These are phyloP conservation scores for Hycleus cichorii DNA, from an alignment of 1,140 invertebrate genomes.

Conservation along the genomic window DNA sequence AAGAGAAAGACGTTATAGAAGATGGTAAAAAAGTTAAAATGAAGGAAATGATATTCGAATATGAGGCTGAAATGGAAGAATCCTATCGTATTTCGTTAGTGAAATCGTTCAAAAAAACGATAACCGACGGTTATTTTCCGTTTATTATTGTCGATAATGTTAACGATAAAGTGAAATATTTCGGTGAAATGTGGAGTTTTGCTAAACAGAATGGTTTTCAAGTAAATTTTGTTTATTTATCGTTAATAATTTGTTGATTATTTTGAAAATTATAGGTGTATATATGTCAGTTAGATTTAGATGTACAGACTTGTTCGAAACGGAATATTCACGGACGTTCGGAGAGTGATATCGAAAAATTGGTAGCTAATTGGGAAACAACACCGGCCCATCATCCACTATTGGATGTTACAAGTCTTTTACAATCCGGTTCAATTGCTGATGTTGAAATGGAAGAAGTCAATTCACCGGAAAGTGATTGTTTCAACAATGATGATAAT, in stretches of 20 bases:
- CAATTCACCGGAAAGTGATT: constrained; percentile 27
- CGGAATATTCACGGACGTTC: constrained; percentile 78
- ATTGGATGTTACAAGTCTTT: constrained; percentile 70
- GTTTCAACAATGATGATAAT: too few species aligned
- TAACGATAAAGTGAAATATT: constrained; percentile 72
- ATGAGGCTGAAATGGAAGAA: constrained; percentile 76
- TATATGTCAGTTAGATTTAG: constrained; percentile 79
- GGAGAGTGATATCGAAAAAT: constrained; percentile 69
- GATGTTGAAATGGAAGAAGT: constrained; percentile 58
- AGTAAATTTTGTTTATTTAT: constrained; percentile 46
- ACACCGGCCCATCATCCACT: constrained; percentile 62
- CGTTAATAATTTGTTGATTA: constrained; percentile 10
- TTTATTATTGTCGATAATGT: constrained; percentile 89
- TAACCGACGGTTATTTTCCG: constrained; percentile 84
- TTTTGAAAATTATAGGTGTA: constrained; percentile 59
- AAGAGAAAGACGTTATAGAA: constrained; percentile 68
- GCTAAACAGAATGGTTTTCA: constrained; percentile 84
- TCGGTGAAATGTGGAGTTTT: constrained; percentile 82
- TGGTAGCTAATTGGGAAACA: constrained; percentile 68
- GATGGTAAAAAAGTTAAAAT: constrained; percentile 66
- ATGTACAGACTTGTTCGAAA: constrained; percentile 66
- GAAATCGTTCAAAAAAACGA: constrained; percentile 87
- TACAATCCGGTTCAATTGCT: constrained; percentile 59
- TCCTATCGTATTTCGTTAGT: constrained; percentile 73
- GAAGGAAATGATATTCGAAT: constrained; percentile 82